Conservation (phyloP, 2,113 vertebrate species). For the Epinephelus moara region DNA sequence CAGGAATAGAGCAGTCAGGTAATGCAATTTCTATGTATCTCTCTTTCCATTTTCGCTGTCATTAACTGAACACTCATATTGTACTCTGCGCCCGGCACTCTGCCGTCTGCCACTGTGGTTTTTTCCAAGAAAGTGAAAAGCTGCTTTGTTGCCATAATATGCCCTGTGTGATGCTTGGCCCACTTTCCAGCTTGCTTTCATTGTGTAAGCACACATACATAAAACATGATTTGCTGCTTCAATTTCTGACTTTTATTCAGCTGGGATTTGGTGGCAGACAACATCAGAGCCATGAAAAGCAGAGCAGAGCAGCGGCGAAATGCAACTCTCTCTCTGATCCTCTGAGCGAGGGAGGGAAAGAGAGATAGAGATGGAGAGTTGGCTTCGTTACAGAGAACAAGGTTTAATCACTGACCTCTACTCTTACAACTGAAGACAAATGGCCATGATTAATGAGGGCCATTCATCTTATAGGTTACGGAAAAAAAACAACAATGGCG, state of each 20-base stretch:
- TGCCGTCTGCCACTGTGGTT: conserved; percentile 38
- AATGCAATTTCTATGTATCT: conserved; percentile 51
- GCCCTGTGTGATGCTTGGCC: conserved; percentile 77
- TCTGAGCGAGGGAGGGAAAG: conserved; percentile 29
- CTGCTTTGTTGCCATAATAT: conserved; percentile 78
- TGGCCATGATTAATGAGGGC: conserved; percentile 72
- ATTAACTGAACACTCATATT: conserved; percentile 42
- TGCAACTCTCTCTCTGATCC: conserved; percentile 60
- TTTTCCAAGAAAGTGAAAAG: conserved; percentile 70
- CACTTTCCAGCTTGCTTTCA: conserved; percentile 76
- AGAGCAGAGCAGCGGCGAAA: conserved; percentile 56
- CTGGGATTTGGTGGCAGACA: conserved; percentile 77
- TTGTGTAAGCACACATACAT: conserved; percentile 82
- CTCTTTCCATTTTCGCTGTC: conserved; percentile 40
- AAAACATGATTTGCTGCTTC: conserved; percentile 83
- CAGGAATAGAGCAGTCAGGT: conserved; percentile 46
- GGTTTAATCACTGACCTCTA: conserved; percentile 80
- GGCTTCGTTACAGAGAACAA: conserved; percentile 61
- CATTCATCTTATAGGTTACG: conserved; percentile 68
- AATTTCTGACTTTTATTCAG: conserved; percentile 82
- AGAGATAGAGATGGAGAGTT: conserved; percentile 26
- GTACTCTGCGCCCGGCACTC: conserved; percentile 23
- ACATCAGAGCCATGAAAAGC: conserved; percentile 71
- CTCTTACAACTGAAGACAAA: conserved; percentile 75
- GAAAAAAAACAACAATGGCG: conserved; percentile 51